Evolutionary conservation across 2,113 vertebrate genomes (phyloP).

Genomic region (Trogon surrucura): DNA sequence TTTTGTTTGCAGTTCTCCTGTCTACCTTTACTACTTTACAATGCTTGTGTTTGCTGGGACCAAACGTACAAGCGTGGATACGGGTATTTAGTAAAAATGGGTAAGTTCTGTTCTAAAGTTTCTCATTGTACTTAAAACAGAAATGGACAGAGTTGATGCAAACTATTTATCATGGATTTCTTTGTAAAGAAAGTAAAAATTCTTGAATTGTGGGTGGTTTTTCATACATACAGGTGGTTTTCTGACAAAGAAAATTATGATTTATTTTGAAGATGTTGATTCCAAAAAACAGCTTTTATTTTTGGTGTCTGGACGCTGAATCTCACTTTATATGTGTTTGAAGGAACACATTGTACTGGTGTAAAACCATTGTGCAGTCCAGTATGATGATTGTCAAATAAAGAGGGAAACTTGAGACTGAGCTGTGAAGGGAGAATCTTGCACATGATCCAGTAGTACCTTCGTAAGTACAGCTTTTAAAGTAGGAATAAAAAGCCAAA

Average conservation of each 20-base stretch:
- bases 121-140: neutral
- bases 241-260: neutral
- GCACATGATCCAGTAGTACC: neutral
- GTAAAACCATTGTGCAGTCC: neutral
- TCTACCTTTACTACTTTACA: conserved; percentile 91
- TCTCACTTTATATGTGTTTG: neutral
- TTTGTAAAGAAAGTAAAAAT: neutral
- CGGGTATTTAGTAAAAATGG: conserved; percentile 95
- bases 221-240: neutral
- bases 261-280: neutral
- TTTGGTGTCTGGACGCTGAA: neutral
- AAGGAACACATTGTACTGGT: neutral
- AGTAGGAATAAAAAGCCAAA: neutral
- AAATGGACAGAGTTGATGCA: neutral
- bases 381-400: neutral
- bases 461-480: neutral
- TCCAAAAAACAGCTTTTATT: neutral
- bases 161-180: neutral
- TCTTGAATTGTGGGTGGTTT: neutral
- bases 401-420: neutral
- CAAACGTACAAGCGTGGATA: conserved; percentile 93
- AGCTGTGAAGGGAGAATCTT: neutral
- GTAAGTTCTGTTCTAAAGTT: conserved; percentile 72
- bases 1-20: conserved; percentile 89
- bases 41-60: conserved; percentile 92